Base-by-base conservation (phyloP, 1,140 invertebrate genomes). In the Dendrolimus kikuchii region DNA sequence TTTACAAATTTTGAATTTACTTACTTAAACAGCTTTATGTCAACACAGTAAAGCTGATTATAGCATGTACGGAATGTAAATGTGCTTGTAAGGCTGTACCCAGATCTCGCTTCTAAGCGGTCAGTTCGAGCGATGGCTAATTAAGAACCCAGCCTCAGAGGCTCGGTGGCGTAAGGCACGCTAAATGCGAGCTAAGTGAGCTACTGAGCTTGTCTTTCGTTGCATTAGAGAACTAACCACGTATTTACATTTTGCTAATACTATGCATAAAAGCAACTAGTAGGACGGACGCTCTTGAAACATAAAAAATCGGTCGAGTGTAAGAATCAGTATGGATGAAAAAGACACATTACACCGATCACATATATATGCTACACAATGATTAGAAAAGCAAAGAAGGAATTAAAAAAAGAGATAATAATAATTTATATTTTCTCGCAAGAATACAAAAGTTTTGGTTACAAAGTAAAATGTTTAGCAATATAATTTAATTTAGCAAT, bases 71-170 rank as follows among this genome's bases (percentile, higher is more conserved):
- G 4, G 9, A 36, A 39, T 36, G 37, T 38, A 8, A 38, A 10
- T 55, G 56, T 39, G 36, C 48, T 57, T 59, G 54, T 54, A 40
- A 45, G 48, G 57, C 37, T 53, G 60, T 56, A 62, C 60, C 53
- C 57, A 57, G 62, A 51, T 74, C 68, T 68, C 57, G 62, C 64
- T 67, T 74, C 64, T 60, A 55, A 73, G 75, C 68, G 80, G 78
- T 83, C 77, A 77, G 71, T 71, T 74, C 66, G 55, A 71, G 71
- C 66, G 75, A 78, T 75, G 70, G 72, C 75, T 84, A 84, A 84
- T 84, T 83, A 84, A 78, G 80, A 75, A 76, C 71, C 66, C 72
- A 72, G 76, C 78, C 75, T 74, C 77, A 72, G 62, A 61, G 62
- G 48, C 54, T 63, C 53, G 60, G 64, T 77, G 66, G 71, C 73